Evolutionary conservation across 2,888 invertebrate species (phyloP).

Genomic region (Mythimna loreyi): DNA sequence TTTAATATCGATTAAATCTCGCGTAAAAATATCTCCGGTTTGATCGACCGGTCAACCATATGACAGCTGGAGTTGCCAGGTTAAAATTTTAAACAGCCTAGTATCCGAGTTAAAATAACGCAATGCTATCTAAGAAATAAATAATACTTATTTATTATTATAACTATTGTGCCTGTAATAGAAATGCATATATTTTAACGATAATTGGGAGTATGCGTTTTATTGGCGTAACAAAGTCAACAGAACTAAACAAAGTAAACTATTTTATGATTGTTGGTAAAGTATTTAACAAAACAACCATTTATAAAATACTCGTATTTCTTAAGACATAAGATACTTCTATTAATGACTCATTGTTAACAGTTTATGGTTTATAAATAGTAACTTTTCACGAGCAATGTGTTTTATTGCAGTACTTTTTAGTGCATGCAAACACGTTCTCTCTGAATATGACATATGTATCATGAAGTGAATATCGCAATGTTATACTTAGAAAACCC

Average conservation of each 20-base stretch:
- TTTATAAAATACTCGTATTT: neutral
- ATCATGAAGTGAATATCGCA: conserved; percentile 20
- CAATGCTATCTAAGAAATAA: neutral
- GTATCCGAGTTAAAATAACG: neutral
- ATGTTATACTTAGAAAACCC: conserved; percentile 15
- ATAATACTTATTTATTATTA: neutral
- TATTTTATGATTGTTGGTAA: neutral
- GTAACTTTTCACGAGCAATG: conserved; percentile 11
- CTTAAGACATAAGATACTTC: conserved; percentile 18
- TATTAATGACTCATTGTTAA: conserved; percentile 24
- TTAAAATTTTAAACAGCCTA: conserved; percentile 20
- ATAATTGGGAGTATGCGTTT: neutral
- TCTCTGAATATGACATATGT: neutral
- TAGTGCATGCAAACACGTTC: conserved; percentile 11
- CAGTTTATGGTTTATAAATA: conserved; percentile 7
- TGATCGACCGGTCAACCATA: conserved; percentile 14
- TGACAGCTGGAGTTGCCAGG: conserved; percentile 54
- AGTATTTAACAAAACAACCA: neutral
- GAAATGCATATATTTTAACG: neutral
- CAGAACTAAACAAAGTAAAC: neutral
- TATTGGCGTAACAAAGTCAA: neutral
- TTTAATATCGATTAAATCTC: conserved; percentile 44
- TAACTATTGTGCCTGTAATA: neutral
- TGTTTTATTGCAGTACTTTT: conserved; percentile 19
- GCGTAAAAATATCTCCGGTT: conserved; percentile 24